These are phyloP conservation scores for Bursaphelenchus okinawaensis DNA, from an alignment of 2,888 invertebrate genomes.

Conservation along the genomic window DNA sequence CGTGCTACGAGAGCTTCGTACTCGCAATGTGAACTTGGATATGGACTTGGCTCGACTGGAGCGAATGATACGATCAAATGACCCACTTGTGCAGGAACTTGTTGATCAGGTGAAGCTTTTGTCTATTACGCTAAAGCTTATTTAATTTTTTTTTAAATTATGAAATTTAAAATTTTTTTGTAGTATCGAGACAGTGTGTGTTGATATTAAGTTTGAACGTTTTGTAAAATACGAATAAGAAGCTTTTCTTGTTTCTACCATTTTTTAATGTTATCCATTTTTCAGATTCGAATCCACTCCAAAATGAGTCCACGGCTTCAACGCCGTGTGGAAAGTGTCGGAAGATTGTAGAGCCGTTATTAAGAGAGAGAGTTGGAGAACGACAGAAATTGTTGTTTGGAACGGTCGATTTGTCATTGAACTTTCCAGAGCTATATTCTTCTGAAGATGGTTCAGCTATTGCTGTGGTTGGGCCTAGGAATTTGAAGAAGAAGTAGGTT, in stretches of 20 bases:
- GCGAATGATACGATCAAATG: constrained; percentile 13
- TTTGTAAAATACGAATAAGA: too few species aligned
- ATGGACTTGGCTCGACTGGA: constrained; percentile 27
- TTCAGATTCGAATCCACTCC: not conserved
- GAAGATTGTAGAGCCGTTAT: not conserved
- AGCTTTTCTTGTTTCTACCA: too few species aligned
- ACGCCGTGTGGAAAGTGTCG: not conserved
- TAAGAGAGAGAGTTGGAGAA: not conserved
- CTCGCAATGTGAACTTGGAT: constrained; percentile 23
- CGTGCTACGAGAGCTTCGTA: constrained; percentile 42
- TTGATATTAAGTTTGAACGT: too few species aligned
- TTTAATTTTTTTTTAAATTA: too few species aligned
- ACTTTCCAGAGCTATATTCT: constrained; percentile 3
- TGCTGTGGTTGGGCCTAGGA: constrained; percentile 9
- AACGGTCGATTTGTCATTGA: not conserved
- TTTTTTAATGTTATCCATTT: too few species aligned
- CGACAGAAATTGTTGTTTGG: constrained; percentile 8
- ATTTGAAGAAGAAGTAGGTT: not conserved
- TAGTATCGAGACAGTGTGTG: too few species aligned
- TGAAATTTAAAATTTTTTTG: too few species aligned
- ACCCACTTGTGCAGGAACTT: not conserved
- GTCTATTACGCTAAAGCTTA: too few species aligned
- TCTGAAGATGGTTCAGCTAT: not conserved
- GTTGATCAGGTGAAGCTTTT: not conserved
- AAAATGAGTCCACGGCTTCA: not conserved